Base-by-base conservation (phyloP, 2,797 vertebrate species). In the Distichodus sexfasciatus region DNA sequence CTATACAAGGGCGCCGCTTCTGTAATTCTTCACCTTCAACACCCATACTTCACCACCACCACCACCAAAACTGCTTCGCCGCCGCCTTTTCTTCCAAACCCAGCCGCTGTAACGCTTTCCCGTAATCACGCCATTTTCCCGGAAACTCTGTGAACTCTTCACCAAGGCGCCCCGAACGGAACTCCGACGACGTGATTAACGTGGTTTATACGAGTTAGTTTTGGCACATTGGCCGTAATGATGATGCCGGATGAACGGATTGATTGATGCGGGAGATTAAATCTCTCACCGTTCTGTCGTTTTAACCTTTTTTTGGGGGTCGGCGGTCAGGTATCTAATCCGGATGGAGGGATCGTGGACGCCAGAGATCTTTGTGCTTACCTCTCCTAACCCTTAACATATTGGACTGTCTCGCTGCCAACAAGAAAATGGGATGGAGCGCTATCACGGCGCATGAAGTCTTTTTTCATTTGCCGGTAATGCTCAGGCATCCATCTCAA, bases 221-320 rank as follows among this genome's bases (percentile, higher is more conserved):
- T 76, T 74, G 69, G 76, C 76, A 84, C 72, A 77, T 84, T 77
- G 77, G 71, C 73, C 72, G 64, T 73, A 74, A 74, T 72, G 65
- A 71, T 67, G 46, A 50, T 66, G 66, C 79, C 74, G 64, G 76
- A 82, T 76, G 82, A 81, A 84, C 74, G 64, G 76, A 82, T 76
- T 83, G 83, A 84, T 79, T 74, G 81, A 84, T 84, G 79, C 43
- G 55, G 15, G 47, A 51, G 67, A 77, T 83, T 78, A 78, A 61
- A 61, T 26, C 36, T 55, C 66, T 77, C 78, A 77, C 62, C 51
- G 61, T 65, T 71, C 64, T 57, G 66, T 61, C 58, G 51, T 57
- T 40, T 71, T 51, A 75, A 72, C 3, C 6, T 36, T 3, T 50
- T 54, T 2, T 9, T 23, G 31, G 15, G 47, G 47, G 23, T 51